These are phyloP conservation scores for Diarsia brunnea DNA, from an alignment of 2,888 invertebrate species.

Conservation along the genomic window DNA sequence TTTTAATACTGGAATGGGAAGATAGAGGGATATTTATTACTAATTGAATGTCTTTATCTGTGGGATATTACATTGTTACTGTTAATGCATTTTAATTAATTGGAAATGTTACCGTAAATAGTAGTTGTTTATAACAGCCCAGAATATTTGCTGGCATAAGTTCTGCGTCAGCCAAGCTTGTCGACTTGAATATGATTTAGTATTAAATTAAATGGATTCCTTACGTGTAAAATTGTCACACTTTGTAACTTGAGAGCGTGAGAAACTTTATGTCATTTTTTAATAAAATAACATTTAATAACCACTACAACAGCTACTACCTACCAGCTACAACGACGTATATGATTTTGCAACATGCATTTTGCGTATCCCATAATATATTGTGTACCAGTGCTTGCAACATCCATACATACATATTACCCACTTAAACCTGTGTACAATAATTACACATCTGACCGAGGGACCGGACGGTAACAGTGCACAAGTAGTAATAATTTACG, in stretches of 20 bases:
- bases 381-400: slow-evolving; percentile 4
- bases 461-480: slow-evolving; percentile 55
- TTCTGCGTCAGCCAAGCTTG: not conserved
- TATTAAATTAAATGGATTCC: slow-evolving; percentile 26
- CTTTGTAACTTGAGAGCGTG: slow-evolving; percentile 20
- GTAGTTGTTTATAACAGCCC: not conserved
- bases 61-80: slow-evolving; percentile 21
- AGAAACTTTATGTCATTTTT: not conserved
- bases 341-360: slow-evolving; percentile 23
- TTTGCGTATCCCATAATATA: slow-evolving; percentile 25
- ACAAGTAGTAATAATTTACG: slow-evolving; percentile 58
- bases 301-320: not conserved
- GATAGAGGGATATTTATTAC: slow-evolving; percentile 34
- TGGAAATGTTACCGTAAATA: slow-evolving; percentile 14
- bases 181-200: slow-evolving; percentile 6
- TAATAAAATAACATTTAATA: not conserved
- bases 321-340: not conserved
- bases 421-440: slow-evolving; percentile 52
- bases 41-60: slow-evolving; percentile 39
- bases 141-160: slow-evolving; percentile 8
- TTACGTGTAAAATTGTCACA: slow-evolving; percentile 14
- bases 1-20: slow-evolving; percentile 26
- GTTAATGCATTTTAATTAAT: slow-evolving; percentile 29
- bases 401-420: slow-evolving; percentile 45
- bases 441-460: slow-evolving; percentile 52